A percentile compares a stretch with the other conserved stretches of the same genome.
Conservation (phyloP, 2,888 invertebrate genomes). For the Anticlea derivata region DNA sequence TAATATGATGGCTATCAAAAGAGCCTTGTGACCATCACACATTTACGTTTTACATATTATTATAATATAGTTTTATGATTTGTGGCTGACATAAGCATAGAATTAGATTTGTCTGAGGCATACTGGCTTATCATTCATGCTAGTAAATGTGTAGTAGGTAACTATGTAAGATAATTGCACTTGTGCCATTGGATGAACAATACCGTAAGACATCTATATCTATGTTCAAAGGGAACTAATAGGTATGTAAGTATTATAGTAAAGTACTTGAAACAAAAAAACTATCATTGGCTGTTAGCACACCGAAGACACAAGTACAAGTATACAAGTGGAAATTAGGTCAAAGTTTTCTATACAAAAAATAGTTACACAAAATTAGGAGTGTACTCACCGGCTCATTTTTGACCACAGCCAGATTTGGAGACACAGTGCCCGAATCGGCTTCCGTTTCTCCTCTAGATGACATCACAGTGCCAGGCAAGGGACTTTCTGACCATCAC, state of each 20-base stretch:
- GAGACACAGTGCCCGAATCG: conserved; percentile 82
- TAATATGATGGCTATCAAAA: too few relatives aligned
- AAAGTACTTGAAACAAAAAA: conserved; percentile 20
- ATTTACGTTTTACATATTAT: too few relatives aligned
- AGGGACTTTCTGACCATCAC: conserved; percentile 77
- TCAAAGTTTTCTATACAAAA: conserved; percentile 14
- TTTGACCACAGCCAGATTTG: conserved; percentile 70
- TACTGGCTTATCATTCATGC: conserved; percentile 20
- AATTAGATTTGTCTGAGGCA: conserved; percentile 8
- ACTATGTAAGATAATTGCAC: conserved; percentile 24
- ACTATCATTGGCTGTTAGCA: conserved; percentile 9
- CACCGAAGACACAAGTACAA: conserved; percentile 10
- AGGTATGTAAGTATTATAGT: conserved; percentile 25
- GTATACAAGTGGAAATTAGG: conserved; percentile 21
- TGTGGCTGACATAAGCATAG: not conserved
- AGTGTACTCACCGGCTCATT: conserved; percentile 73
- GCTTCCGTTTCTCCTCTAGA: conserved; percentile 84
- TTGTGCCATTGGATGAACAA: conserved; percentile 26
- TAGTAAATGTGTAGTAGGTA: conserved; percentile 22
- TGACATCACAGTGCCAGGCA: conserved; percentile 82
- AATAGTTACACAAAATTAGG: not conserved
- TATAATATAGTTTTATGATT: not conserved
- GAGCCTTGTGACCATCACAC: too few relatives aligned
- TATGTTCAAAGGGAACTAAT: conserved; percentile 16
- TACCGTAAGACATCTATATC: conserved; percentile 15